Evolutionary conservation across 2,797 vertebrate genomes (phyloP).

Genomic region (Huso huso): DNA sequence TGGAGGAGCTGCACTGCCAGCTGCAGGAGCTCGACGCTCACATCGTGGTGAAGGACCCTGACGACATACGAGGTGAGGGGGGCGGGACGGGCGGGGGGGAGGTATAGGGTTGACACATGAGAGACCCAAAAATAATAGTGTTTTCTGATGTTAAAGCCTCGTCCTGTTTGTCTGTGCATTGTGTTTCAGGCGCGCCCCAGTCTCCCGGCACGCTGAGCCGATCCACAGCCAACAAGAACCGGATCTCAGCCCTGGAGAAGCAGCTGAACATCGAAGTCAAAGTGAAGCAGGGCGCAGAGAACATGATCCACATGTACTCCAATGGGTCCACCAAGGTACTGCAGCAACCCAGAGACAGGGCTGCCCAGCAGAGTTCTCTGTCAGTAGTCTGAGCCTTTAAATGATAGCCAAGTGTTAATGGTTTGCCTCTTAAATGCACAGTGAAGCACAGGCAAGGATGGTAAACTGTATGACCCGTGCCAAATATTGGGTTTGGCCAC

Average conservation of each 20-base stretch:
- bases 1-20: slow-evolving; percentile 71
- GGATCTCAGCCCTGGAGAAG: slow-evolving; percentile 74
- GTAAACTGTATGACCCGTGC: no score
- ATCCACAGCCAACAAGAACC: slow-evolving; percentile 64
- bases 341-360: neutral
- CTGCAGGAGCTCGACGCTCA: slow-evolving; percentile 80
- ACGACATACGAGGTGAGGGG: slow-evolving; percentile 52
- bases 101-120: slow-evolving; percentile 3
- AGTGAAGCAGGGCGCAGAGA: slow-evolving; percentile 86
- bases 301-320: slow-evolving; percentile 87
- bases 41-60: slow-evolving; percentile 74
- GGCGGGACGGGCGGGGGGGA: no score
- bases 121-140: neutral
- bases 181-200: slow-evolving; percentile 60
- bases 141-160: neutral
- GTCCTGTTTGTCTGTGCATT: neutral
- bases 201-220: slow-evolving; percentile 64
- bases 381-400: no score
- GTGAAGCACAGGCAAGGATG: no score
- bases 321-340: slow-evolving; percentile 72
- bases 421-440: no score
- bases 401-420: no score
- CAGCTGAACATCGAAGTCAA: slow-evolving; percentile 87
- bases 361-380: neutral
- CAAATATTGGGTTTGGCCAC: no score